Evolutionary conservation across 1,140 invertebrate genomes (phyloP).

Genomic region (Macrobrachium rosenbergii): DNA sequence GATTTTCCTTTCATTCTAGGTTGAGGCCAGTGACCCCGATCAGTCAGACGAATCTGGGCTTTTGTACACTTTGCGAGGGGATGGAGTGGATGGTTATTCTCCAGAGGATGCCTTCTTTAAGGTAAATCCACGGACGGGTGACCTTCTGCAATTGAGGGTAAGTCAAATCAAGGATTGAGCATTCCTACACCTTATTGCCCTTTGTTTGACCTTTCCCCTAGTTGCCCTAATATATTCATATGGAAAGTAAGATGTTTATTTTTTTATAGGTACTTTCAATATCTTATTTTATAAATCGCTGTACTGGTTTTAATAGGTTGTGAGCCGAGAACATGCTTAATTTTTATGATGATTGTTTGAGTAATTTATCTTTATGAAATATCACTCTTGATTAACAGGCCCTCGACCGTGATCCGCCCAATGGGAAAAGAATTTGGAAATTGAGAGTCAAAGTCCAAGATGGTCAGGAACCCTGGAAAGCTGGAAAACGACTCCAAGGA

Average conservation of each 20-base stretch:
- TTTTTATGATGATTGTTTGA: too few species aligned
- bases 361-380: too few species aligned
- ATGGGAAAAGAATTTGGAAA: slow-evolving; percentile 18
- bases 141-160: slow-evolving; percentile 53
- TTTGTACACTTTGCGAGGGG: slow-evolving; percentile 35
- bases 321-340: too few species aligned
- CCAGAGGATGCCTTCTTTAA: slow-evolving; percentile 38
- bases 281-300: too few species aligned
- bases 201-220: neutral
- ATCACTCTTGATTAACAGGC: neutral
- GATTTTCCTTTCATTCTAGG: neutral
- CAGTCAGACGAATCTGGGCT: slow-evolving; percentile 14
- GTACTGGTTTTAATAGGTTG: too few species aligned
- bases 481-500: too few species aligned
- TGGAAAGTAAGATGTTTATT: too few species aligned
- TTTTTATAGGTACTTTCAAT: too few species aligned
- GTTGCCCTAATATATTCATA: neutral
- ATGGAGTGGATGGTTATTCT: slow-evolving; percentile 24
- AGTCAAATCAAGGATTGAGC: neutral
- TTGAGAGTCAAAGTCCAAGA: slow-evolving; percentile 34
- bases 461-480: slow-evolving; percentile 3
- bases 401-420: slow-evolving; percentile 40
- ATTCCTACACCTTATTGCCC: neutral
- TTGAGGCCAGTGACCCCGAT: slow-evolving; percentile 20
- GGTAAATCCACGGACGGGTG: slow-evolving; percentile 46